Evolutionary conservation across 2,888 invertebrate species (phyloP).

Genomic region (Nyleta sp.): DNA sequence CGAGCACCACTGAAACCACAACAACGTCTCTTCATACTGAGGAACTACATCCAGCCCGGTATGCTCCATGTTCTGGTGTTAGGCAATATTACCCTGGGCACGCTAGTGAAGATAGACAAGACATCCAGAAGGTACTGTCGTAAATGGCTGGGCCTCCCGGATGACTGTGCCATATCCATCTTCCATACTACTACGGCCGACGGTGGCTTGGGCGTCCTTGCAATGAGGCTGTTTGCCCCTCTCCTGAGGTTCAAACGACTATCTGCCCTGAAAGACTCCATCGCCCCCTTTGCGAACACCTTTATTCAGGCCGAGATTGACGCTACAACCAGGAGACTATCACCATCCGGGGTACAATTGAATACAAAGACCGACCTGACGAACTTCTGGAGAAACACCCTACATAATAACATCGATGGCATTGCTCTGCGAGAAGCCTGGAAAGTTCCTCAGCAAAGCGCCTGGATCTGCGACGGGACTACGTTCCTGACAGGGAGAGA

Average conservation of each 20-base stretch:
- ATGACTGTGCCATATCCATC: neutral
- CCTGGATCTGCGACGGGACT: conserved; percentile 44
- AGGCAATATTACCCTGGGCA: neutral
- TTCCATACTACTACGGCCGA: neutral
- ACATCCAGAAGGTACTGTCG: neutral
- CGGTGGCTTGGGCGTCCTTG: conserved; percentile 6
- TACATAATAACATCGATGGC: conserved; percentile 32
- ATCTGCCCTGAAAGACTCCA: neutral
- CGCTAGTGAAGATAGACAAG: neutral
- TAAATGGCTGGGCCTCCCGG: conserved; percentile 5
- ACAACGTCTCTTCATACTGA: conserved; percentile 51
- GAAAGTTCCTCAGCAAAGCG: conserved; percentile 31
- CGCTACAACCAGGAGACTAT: neutral
- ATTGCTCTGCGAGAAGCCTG: neutral
- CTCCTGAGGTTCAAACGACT: neutral
- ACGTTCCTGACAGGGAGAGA: conserved; percentile 22
- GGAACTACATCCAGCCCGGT: conserved; percentile 4
- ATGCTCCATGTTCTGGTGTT: neutral
- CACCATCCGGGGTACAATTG: neutral
- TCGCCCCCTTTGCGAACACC: neutral
- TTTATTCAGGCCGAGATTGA: neutral
- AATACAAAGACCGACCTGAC: neutral
- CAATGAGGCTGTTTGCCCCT: neutral
- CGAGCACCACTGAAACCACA: conserved; percentile 63
- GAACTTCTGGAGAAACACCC: neutral